Evolutionary conservation across 2,888 invertebrate genomes (phyloP).

Genomic region (Therioaphis trifolii): DNA sequence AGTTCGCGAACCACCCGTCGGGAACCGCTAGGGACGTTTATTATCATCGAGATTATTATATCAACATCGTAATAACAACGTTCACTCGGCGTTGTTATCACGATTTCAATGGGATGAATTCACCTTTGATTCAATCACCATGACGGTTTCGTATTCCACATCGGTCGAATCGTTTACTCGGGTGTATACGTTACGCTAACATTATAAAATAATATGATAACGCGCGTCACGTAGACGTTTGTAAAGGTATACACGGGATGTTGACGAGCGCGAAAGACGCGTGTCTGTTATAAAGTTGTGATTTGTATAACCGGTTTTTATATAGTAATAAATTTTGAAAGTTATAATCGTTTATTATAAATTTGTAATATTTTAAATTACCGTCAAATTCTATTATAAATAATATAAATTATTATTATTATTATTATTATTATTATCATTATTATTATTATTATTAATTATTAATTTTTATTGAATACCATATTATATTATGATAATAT

Average conservation of each 20-base stretch:
- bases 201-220: neutral
- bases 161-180: no score
- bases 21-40: no score
- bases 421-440: neutral
- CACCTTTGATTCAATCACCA: no score
- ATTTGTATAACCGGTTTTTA: neutral
- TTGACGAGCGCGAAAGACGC: no score
- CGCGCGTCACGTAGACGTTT: no score
- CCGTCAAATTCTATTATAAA: neutral
- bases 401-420: neutral
- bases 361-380: neutral
- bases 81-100: no score
- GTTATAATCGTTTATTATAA: neutral
- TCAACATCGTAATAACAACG: no score
- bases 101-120: no score
- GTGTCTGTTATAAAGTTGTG: neutral
- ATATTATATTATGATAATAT: neutral
- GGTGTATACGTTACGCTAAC: neutral
- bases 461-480: neutral
- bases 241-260: no score
- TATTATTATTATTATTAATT: neutral
- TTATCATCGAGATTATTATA: no score
- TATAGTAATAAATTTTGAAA: neutral
- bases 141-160: no score
- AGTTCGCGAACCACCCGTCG: no score